Evolutionary conservation across 2,797 vertebrate genomes (phyloP).

Genomic region (Aratinga solstitialis): DNA sequence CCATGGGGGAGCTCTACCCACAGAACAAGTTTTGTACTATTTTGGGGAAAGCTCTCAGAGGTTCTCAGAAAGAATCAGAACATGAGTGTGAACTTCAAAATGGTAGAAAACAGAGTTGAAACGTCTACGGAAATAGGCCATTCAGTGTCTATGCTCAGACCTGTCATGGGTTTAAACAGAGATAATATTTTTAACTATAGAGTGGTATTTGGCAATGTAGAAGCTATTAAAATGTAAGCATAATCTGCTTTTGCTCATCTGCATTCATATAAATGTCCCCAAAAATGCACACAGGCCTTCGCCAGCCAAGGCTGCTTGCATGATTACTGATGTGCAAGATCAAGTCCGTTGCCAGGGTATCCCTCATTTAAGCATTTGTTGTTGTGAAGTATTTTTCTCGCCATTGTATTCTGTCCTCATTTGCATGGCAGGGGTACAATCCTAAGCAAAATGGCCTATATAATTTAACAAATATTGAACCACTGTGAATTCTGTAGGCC

Average conservation of each 20-base stretch:
- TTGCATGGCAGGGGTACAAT: background rate
- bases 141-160: background rate
- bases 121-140: background rate
- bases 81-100: background rate
- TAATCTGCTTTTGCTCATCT: constrained; percentile 24
- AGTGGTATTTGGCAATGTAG: background rate
- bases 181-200: background rate
- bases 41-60: background rate
- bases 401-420: background rate
- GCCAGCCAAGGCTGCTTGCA: background rate
- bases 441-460: background rate
- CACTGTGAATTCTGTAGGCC: background rate
- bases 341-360: background rate
- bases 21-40: background rate
- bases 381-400: background rate
- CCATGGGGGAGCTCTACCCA: background rate
- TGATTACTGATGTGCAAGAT: background rate
- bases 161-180: background rate
- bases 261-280: background rate
- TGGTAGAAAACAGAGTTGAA: background rate
- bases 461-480: background rate
- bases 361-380: background rate
- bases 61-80: background rate
- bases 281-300: background rate
- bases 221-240: constrained; percentile 4